Evolutionary conservation across 2,888 invertebrate genomes (phyloP).

Genomic region (Lasiommata megera): DNA sequence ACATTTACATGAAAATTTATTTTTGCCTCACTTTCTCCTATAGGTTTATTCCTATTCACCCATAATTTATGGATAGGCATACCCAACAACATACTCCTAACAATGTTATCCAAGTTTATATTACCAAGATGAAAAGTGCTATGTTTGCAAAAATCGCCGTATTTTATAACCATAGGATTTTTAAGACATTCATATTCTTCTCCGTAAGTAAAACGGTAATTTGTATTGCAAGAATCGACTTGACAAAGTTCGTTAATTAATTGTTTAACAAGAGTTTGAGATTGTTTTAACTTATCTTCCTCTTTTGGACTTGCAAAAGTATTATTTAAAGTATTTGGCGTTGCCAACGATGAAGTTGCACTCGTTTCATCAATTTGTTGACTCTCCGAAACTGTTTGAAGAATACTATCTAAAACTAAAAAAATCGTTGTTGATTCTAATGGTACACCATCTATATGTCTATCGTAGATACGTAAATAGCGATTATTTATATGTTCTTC

Average conservation of each 20-base stretch:
- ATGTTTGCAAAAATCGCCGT: conserved; percentile 60
- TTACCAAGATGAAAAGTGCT: conserved; percentile 64
- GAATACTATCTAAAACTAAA: conserved; percentile 59
- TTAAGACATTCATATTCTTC: conserved; percentile 61
- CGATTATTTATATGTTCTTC: conserved; percentile 37
- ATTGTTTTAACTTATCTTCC: conserved; percentile 45
- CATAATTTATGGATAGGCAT: conserved; percentile 66
- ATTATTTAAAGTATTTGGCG: conserved; percentile 40
- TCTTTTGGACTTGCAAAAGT: conserved; percentile 31
- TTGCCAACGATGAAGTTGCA: conserved; percentile 44
- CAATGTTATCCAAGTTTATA: conserved; percentile 57
- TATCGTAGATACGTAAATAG: conserved; percentile 42
- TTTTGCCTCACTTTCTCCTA: conserved; percentile 58
- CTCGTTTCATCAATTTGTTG: conserved; percentile 38
- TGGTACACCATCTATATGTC: conserved; percentile 50
- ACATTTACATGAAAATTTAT: conserved; percentile 66
- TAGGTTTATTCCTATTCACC: conserved; percentile 42
- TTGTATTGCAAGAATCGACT: conserved; percentile 49
- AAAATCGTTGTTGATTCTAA: conserved; percentile 61
- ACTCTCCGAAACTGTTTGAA: conserved; percentile 49
- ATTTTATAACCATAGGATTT: conserved; percentile 59
- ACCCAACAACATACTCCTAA: conserved; percentile 49
- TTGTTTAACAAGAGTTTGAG: conserved; percentile 53
- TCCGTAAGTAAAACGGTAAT: conserved; percentile 61
- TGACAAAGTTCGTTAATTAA: conserved; percentile 57